phyloP scores from a whole-genome alignment of 2,113 vertebrate species.

The Oryzias javanicus region DNA sequence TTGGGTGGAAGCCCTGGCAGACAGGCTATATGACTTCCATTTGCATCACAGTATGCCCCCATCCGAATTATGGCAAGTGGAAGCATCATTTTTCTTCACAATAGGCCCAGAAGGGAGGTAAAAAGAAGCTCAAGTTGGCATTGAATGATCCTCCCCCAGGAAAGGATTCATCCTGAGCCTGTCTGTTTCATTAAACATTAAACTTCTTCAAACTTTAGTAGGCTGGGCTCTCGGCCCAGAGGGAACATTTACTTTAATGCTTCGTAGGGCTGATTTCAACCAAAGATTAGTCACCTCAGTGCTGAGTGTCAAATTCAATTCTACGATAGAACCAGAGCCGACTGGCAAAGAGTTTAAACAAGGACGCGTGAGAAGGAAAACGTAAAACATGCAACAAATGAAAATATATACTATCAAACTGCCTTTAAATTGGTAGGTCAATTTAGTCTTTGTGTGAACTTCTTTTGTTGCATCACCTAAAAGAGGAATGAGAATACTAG shows the following conservation, averaged over 20 bases:
- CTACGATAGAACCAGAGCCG: slow-evolving; percentile 14
- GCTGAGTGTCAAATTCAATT: slow-evolving; percentile 4
- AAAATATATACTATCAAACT: too few relatives aligned
- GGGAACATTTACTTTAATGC: slow-evolving; percentile 33
- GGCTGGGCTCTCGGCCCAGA: slow-evolving; percentile 21
- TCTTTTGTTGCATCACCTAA: too few relatives aligned
- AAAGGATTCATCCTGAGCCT: slow-evolving; percentile 1
- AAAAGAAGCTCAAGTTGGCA: slow-evolving; percentile 17
- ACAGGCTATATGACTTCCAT: slow-evolving; percentile 33
- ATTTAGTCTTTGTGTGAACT: too few relatives aligned
- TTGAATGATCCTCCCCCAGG: slow-evolving; percentile 10
- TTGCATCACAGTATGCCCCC: slow-evolving; percentile 23
- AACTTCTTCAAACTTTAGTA: slow-evolving; percentile 20
- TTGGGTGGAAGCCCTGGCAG: slow-evolving; percentile 32
- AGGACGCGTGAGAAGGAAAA: neutral
- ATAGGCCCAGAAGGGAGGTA: neutral
- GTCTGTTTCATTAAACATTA: slow-evolving; percentile 36
- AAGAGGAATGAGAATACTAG: too few relatives aligned
- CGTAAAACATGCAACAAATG: neutral
- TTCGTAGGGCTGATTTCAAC: slow-evolving; percentile 17
- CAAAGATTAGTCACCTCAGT: slow-evolving; percentile 22
- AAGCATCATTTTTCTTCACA: slow-evolving; percentile 17
- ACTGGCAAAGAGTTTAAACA: neutral
- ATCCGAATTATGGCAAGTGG: slow-evolving; percentile 12
- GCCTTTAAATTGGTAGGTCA: too few relatives aligned